Conservation (phyloP, 2,888 invertebrate genomes). For the Onthophagus sagittarius region DNA sequence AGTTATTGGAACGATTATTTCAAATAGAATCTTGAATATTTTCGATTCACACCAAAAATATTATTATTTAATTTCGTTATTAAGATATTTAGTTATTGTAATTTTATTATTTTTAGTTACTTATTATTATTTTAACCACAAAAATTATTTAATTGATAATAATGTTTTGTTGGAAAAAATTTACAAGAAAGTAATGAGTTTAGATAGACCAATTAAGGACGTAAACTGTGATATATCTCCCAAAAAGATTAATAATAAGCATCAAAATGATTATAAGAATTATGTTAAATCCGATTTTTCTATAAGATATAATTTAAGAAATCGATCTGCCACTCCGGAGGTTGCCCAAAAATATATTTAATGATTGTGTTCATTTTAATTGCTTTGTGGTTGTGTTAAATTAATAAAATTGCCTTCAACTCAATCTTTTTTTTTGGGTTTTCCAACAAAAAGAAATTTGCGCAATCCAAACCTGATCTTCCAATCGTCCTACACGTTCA, state of each 20-base stretch:
- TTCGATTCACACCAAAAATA: conserved; percentile 42
- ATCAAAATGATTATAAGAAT: neutral
- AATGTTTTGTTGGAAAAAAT: neutral
- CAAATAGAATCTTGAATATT: conserved; percentile 29
- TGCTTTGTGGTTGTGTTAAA: neutral
- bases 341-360: neutral
- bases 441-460: neutral
- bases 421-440: neutral
- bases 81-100: conserved; percentile 41
- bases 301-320: neutral
- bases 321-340: conserved; percentile 4
- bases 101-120: neutral
- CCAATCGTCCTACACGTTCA: neutral
- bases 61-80: conserved; percentile 48
- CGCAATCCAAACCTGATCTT: neutral
- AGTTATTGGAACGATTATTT: conserved; percentile 36
- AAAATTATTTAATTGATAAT: conserved; percentile 2
- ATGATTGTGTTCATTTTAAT: neutral
- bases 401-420: neutral
- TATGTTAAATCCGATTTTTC: neutral
- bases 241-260: too few relatives aligned
- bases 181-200: neutral
- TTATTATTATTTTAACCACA: neutral
- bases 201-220: neutral
- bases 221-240: neutral